A percentile compares a stretch with the other conserved stretches of the same genome.
Conservation (phyloP, 2,797 vertebrate genomes). For the Myoxocephalus aenaeus region DNA sequence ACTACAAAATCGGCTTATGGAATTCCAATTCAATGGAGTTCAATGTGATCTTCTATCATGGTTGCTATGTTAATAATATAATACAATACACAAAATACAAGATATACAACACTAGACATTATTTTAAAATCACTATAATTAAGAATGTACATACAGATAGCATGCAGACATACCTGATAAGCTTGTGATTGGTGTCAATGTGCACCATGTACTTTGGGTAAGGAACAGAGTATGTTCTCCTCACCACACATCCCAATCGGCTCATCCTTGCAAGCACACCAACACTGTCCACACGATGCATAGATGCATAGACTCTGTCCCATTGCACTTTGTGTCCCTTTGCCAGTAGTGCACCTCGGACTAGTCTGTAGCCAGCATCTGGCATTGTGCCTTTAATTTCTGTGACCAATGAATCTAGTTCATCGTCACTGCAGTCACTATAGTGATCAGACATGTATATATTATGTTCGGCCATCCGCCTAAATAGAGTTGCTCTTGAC, state of each 20-base stretch:
- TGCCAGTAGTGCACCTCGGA: conserved; percentile 12
- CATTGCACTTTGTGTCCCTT: conserved; percentile 37
- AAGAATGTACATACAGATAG: background rate
- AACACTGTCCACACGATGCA: conserved; percentile 30
- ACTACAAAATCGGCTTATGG: too few species aligned
- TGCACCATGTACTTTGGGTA: conserved; percentile 19
- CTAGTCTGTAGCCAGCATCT: conserved; percentile 27
- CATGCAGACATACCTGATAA: background rate
- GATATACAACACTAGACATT: too few species aligned
- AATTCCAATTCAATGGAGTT: too few species aligned
- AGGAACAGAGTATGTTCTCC: conserved; percentile 21
- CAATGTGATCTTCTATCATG: too few species aligned
- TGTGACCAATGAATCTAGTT: conserved; percentile 4
- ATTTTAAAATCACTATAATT: too few species aligned
- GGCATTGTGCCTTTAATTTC: conserved; percentile 25
- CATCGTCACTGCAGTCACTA: conserved; percentile 19
- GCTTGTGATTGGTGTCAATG: conserved; percentile 29
- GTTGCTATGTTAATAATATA: too few species aligned
- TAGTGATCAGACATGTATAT: background rate
- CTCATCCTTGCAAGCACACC: conserved; percentile 23
- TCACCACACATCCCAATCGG: conserved; percentile 21
- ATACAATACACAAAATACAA: too few species aligned
- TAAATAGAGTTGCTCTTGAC: conserved; percentile 10
- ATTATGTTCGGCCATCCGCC: conserved; percentile 1
- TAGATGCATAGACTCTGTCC: conserved; percentile 31